phyloP scores from a whole-genome alignment of 2,113 vertebrate genomes.

The Aspidoscelis tigris region DNA sequence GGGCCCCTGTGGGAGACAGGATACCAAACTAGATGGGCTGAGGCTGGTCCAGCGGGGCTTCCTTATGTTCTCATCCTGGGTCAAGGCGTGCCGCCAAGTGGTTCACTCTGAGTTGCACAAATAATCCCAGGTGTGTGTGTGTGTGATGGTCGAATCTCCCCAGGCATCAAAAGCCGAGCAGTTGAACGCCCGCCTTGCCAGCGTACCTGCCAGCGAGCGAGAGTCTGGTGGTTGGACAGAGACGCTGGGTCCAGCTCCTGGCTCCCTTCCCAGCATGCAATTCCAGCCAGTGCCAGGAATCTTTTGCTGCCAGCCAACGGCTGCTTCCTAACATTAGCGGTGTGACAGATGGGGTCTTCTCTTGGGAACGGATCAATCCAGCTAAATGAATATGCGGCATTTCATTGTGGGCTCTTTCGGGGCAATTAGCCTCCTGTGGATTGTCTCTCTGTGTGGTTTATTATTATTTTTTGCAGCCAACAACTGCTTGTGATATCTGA shows the following conservation, averaged over 20 bases:
- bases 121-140: too few species aligned
- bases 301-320: too few species aligned
- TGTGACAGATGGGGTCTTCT: not conserved
- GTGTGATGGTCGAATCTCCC: not conserved
- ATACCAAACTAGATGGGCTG: too few species aligned
- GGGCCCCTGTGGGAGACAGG: too few species aligned
- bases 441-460: too few species aligned
- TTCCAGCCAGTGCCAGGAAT: not conserved
- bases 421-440: not conserved
- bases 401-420: constrained; percentile 3
- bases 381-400: not conserved
- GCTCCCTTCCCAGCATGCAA: not conserved
- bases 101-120: too few species aligned
- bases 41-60: too few species aligned
- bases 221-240: not conserved
- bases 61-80: too few species aligned
- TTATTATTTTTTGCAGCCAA: not conserved
- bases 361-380: not conserved
- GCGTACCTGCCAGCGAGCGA: too few species aligned
- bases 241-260: not conserved
- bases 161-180: not conserved
- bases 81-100: too few species aligned
- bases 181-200: not conserved
- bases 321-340: not conserved
- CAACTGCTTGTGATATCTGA: not conserved